Base-by-base conservation (phyloP, 2,113 vertebrate species). In the Nymphicus hollandicus region DNA sequence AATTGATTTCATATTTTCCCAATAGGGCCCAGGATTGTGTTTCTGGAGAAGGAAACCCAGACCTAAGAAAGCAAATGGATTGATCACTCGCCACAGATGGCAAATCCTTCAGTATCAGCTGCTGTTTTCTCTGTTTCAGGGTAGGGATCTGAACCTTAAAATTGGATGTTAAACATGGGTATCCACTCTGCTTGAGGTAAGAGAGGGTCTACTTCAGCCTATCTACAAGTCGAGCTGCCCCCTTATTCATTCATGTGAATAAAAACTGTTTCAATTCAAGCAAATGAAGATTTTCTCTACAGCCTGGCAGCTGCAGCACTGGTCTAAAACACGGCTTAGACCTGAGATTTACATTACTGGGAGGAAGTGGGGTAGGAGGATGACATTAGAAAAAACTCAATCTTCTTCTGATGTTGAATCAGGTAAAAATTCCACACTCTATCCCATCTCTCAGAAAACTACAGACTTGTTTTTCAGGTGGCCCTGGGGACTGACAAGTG, bases 111-210 rank as follows among this genome's bases (percentile, higher is more conserved):
- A 69, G 1, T 35, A 52, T 27, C 52, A 79, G 24, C 44, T 73
- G 27, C 31, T 27, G 4, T 10, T 56, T 86, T 43, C 20, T 47
- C 19, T 64, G 35, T 39, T 58, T 68, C 46, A 76, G 70, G 37
- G 31, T 63, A 69, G 74, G n/a, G 29, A 76, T 39, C 56, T 22
- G 33, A 74, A 60, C 33, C 17, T 68, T 31, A 11, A 46, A 13
- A 46, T 0, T 6, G 14, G 37, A 20, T 25, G 9, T 37, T 52
- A 4, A 29, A 25, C 7, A 1, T 3, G 12, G 9, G 3, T 28
- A 18, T 22, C 33, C 52, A 23, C 28, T 39, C 46, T 43, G 28
- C 63, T 64, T 68, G n/a, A 72, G 13, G 66, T 56, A 81, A 70
- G n/a, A 60, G 35, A 60, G 33, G 33, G 18, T 43, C 24, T 41